Evolutionary conservation across 1,140 invertebrate species (phyloP), one percentile per base, ranked within the genome.

Genomic region (Drosophila mayri): DNA sequence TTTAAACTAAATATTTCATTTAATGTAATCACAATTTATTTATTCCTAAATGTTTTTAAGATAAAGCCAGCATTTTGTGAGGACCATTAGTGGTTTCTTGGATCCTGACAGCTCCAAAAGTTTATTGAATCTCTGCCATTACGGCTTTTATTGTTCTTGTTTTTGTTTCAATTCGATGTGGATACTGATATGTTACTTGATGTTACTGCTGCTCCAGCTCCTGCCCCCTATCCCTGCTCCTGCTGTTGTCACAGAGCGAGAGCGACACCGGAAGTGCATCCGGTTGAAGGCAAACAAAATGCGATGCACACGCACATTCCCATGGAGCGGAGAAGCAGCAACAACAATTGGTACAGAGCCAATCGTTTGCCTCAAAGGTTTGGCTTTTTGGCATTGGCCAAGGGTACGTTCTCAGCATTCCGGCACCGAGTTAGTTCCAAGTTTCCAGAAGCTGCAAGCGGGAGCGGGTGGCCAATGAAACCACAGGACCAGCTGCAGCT

Each of bases 241-340:
- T 44, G 38, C 38, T 63, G 71, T 71, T 75, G 64, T 70, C 64
- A 65, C 25, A 28, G 9, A 49, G 12, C 32, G 10, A 25, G 3
- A 37, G 62, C 44, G 75, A 79, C 52, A 49, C 25, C 76, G 81
- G 81, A 83, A 76, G 81, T 84, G 76, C 81, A 80, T 84, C 81
- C 81, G 81, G 81, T 66, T 74, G 46, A 64, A 72, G 49, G 60
- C 76, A 84, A 58, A 74, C 65, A 79, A 79, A 76, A 67, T 63
- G 60, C 64, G 60, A 59, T 59, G 79, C 46, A 76, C 54, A 59
- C 43, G 50, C 64, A 60, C 43, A 76, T 50, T 62, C 25, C 49
- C 37, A 22, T 3, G 22, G 18, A 22, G 12, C n/a, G 6, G n/a
- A 9, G n/a, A 2, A 32, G n/a, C 6, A 32, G 32, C 30, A 35